These are phyloP conservation scores for Montipora foliosa DNA, from an alignment of 64 coral and sea anemone genomes.

Conservation along the genomic window DNA sequence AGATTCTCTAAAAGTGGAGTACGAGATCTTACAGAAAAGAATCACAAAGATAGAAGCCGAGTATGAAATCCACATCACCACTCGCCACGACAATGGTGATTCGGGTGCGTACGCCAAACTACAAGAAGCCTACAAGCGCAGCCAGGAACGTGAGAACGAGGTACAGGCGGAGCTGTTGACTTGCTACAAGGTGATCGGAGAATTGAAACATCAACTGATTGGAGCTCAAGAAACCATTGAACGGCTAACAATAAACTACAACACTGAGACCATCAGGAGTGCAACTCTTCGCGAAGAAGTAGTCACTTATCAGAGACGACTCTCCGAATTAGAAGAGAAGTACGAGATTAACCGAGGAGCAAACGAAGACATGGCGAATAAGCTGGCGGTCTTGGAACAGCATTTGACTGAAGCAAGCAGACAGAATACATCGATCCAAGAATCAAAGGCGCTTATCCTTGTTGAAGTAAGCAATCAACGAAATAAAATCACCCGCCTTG, in stretches of 20 bases:
- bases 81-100: slow-evolving; percentile 80
- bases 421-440: slow-evolving; percentile 70
- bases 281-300: slow-evolving; percentile 78
- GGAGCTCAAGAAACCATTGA: slow-evolving; percentile 63
- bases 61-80: slow-evolving; percentile 84
- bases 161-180: slow-evolving; percentile 79
- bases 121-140: slow-evolving; percentile 87
- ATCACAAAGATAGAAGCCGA: slow-evolving; percentile 87
- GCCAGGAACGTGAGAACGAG: slow-evolving; percentile 94
- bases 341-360: slow-evolving; percentile 80
- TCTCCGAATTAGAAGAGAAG: slow-evolving; percentile 94
- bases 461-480: slow-evolving; percentile 84
- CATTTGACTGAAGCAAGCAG: slow-evolving; percentile 64
- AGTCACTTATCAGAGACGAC: slow-evolving; percentile 74
- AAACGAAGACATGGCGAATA: slow-evolving; percentile 85
- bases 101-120: slow-evolving; percentile 81
- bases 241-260: slow-evolving; percentile 63
- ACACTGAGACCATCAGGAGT: slow-evolving; percentile 69
- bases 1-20: slow-evolving; percentile 77
- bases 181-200: slow-evolving; percentile 74
- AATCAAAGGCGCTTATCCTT: slow-evolving; percentile 70
- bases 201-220: slow-evolving; percentile 72
- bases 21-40: slow-evolving; percentile 80
- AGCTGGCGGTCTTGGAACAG: slow-evolving; percentile 86
- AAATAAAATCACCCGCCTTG: slow-evolving; percentile 71